Evolutionary conservation across 2,888 invertebrate genomes (phyloP), one percentile per base, ranked within the genome.

Genomic region (Xanthia togata): DNA sequence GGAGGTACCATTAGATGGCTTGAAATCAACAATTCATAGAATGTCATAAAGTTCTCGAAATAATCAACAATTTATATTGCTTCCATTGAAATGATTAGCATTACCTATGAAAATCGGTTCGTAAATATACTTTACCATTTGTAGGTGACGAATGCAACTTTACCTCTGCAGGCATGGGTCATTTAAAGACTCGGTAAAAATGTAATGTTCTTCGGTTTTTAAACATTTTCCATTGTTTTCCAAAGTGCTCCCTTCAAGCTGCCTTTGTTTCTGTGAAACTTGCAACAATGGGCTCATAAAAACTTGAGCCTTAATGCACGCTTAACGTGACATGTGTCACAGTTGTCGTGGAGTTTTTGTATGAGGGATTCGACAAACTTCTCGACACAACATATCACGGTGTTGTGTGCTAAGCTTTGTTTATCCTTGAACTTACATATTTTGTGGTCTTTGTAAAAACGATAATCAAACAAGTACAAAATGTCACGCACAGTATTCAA

Each of bases 201-300:
- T 26, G 14, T 67, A 44, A 80, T 57, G 35, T 62, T 41, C 60
- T 70, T 70, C n/a, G 60, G 55, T 70, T 76, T 67, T 76, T 81
- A 76, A 80, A 79, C 73, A 70, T 62, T 69, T 73, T 20, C 73
- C 63, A 83, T 82, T 74, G 83, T 83, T 77, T 81, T 35, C 72
- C 17, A n/a, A 60, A 67, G 35, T 31, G 14, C 38, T 60, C 50
- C 59, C 62, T 70, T 44, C 55, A n/a, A 57, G 26, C 11, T 59
- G 47, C 63, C 50, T 69, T 82, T 79, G 82, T 82, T 82, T 64
- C 57, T 59, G 50, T 64, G 41, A 59, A 69, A 53, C 41, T 53
- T 59, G 35, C 69, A 50, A 79, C 79, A 79, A 79, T 79, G 59
- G 20, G 20, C 44, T 82, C 77, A 20, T 79, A 76, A 82, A 79